Percentiles rank a stretch among this genome's conserved stretches.
Conservation (phyloP, 2,888 invertebrate genomes). For the Xylota segnis region DNA sequence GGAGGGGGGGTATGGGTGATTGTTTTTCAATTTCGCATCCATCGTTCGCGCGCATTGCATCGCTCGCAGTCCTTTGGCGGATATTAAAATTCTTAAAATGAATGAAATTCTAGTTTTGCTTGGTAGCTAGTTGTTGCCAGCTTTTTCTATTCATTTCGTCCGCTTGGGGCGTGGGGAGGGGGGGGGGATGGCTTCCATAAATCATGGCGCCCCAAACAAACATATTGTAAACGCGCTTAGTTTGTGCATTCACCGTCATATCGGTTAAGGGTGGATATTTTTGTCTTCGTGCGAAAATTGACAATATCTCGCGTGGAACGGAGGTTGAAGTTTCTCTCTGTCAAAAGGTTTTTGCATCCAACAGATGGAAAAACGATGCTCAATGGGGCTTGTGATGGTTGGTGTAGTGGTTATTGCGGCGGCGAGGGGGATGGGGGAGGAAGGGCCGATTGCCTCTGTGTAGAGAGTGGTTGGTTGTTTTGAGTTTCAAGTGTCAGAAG, state of each 20-base stretch:
- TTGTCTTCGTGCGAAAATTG: slow-evolving; percentile 47
- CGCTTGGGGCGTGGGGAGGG: neutral
- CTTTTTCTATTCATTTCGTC: slow-evolving; percentile 19
- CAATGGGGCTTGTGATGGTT: slow-evolving; percentile 45
- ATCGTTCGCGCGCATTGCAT: slow-evolving; percentile 23
- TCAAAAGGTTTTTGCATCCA: slow-evolving; percentile 29
- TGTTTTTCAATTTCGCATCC: slow-evolving; percentile 48
- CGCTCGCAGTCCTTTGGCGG: slow-evolving; percentile 37
- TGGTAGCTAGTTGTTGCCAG: slow-evolving; percentile 9
- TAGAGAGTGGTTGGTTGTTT: slow-evolving; percentile 13
- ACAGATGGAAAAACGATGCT: slow-evolving; percentile 25
- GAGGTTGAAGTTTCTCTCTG: neutral
- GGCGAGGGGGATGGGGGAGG: neutral
- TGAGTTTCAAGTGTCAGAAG: slow-evolving; percentile 12
- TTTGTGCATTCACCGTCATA: slow-evolving; percentile 6
- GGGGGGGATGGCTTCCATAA: neutral
- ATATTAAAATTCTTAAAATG: slow-evolving; percentile 59
- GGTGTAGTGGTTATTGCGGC: slow-evolving; percentile 5
- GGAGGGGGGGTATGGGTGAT: neutral
- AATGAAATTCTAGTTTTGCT: slow-evolving; percentile 41
- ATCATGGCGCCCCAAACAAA: neutral
- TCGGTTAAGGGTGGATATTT: slow-evolving; percentile 9
- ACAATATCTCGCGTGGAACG: slow-evolving; percentile 34
- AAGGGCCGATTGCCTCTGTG: slow-evolving; percentile 15
- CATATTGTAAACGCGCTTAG: slow-evolving; percentile 1